Evolutionary conservation across 2,113 vertebrate genomes (phyloP).

Genomic region (Cyanocitta stelleri): DNA sequence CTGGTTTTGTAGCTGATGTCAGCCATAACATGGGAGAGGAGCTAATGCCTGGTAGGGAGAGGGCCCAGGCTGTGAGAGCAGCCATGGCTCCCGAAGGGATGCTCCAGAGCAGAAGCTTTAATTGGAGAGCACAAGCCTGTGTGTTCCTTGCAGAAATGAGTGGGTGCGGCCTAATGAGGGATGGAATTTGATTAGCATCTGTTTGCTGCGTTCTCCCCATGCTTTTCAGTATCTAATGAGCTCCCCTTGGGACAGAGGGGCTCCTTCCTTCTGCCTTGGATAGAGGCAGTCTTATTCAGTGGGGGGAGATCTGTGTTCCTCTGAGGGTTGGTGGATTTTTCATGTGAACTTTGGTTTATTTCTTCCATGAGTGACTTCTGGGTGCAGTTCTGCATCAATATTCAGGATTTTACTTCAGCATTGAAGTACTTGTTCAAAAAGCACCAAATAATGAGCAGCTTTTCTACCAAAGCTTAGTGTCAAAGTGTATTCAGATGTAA

Average conservation of each 20-base stretch:
- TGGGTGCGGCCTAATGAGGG: not conserved
- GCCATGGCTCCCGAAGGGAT: not conserved
- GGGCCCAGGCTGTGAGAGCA: not conserved
- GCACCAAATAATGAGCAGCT: not conserved
- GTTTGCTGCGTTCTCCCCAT: not conserved
- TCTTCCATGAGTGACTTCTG: not conserved
- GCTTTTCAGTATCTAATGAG: not conserved
- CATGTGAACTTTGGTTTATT: not conserved
- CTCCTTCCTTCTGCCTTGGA: not conserved
- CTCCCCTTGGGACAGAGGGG: not conserved
- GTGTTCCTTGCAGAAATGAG: not conserved
- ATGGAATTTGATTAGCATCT: not conserved
- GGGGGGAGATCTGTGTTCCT: not conserved
- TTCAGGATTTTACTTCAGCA: not conserved
- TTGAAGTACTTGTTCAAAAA: not conserved
- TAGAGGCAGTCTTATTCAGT: not conserved
- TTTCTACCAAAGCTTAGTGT: not conserved
- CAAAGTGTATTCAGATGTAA: not conserved
- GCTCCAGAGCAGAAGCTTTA: not conserved
- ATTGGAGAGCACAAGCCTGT: not conserved
- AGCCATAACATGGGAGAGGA: not conserved
- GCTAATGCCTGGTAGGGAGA: not conserved
- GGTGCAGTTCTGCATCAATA: not conserved
- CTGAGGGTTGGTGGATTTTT: not conserved
- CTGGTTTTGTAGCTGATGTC: not conserved